phyloP scores from a whole-genome alignment of 2,797 vertebrate species.

The Leptatherina wallacei region DNA sequence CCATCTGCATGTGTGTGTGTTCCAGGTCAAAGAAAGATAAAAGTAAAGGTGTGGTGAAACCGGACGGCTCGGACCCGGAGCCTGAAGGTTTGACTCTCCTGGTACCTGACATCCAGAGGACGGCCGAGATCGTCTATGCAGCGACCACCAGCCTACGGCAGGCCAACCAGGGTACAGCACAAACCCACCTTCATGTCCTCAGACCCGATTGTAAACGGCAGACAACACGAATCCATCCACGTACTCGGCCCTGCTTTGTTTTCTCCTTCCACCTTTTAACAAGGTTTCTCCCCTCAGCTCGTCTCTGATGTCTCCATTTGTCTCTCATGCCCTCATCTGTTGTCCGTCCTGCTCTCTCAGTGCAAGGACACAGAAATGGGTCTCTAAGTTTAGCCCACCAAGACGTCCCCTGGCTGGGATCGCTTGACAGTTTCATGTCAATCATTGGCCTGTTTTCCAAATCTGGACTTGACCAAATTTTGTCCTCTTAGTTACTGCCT shows the following conservation, averaged over 20 bases:
- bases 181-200: not conserved
- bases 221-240: not conserved
- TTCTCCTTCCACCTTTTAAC: not conserved
- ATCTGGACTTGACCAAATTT: slow-evolving; percentile 7
- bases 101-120: slow-evolving; percentile 98
- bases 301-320: not conserved
- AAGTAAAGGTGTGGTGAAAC: slow-evolving; percentile 93
- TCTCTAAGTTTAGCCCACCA: slow-evolving; percentile 47
- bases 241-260: not conserved
- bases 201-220: not conserved
- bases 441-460: slow-evolving; percentile 16
- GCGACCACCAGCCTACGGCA: slow-evolving; percentile 94
- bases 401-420: slow-evolving; percentile 28
- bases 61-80: slow-evolving; percentile 92
- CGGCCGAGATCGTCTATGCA: slow-evolving; percentile 94
- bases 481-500: not conserved
- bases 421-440: slow-evolving; percentile 9
- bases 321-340: slow-evolving; percentile 19
- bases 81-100: slow-evolving; percentile 95
- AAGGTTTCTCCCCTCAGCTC: slow-evolving; percentile 6
- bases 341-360: slow-evolving; percentile 29
- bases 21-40: slow-evolving; percentile 98
- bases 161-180: slow-evolving; percentile 90
- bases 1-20: slow-evolving; percentile 14
- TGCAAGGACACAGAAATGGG: slow-evolving; percentile 52